These are phyloP conservation scores for Oscheius myriophilus DNA, from an alignment of 2,888 invertebrate genomes.

Conservation along the genomic window DNA sequence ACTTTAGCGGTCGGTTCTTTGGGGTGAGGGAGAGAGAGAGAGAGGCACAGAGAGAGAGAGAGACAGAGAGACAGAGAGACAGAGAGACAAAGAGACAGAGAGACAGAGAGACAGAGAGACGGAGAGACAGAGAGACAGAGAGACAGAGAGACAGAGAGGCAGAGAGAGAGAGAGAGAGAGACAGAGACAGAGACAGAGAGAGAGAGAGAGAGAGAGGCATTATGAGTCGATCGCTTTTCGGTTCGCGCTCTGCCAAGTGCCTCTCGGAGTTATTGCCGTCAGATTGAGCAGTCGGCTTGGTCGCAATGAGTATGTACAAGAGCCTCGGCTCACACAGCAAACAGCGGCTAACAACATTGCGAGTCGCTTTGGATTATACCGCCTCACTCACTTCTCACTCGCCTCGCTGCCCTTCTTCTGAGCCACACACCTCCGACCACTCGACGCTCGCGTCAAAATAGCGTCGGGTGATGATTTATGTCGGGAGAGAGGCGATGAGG, in stretches of 20 bases:
- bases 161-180: constrained; percentile 7
- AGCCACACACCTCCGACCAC: neutral
- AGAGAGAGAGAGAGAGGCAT: constrained; percentile 4
- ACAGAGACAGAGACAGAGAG: constrained; percentile 21
- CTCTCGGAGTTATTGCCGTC: neutral
- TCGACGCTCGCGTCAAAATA: neutral
- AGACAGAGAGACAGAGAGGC: constrained; percentile 2
- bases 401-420: constrained; percentile 7
- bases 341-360: constrained; percentile 26
- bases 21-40: constrained; percentile 26
- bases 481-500: neutral
- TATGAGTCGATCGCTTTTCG: neutral
- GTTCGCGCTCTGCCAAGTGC: neutral
- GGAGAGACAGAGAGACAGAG: constrained; percentile 20
- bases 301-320: constrained; percentile 21
- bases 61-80: constrained; percentile 30
- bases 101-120: constrained; percentile 26
- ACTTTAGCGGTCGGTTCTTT: constrained; percentile 9
- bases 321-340: constrained; percentile 17
- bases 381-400: constrained; percentile 10
- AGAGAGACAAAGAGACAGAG: constrained; percentile 16
- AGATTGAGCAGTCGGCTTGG: neutral
- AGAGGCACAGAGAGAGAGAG: constrained; percentile 23
- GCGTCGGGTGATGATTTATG: neutral
- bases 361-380: constrained; percentile 17